These are phyloP conservation scores for Dryoscopus gambensis DNA, from an alignment of 2,113 vertebrate genomes.

Conservation along the genomic window DNA sequence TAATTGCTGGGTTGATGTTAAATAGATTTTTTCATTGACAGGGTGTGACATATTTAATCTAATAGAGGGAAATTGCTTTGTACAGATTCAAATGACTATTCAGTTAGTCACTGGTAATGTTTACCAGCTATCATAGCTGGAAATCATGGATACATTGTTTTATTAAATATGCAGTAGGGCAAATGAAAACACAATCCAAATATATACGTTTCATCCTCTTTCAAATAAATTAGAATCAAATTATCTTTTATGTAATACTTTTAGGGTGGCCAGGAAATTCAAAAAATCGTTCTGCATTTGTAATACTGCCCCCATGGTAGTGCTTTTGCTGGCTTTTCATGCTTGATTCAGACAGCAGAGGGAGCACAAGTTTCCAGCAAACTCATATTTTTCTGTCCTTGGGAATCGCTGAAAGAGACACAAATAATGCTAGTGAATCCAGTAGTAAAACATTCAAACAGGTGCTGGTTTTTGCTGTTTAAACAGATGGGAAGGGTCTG, in stretches of 20 bases:
- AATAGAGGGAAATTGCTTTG: slow-evolving; percentile 34
- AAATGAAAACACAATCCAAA: slow-evolving; percentile 28
- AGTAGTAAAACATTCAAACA: not conserved
- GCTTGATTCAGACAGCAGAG: slow-evolving; percentile 16
- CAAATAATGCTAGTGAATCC: not conserved
- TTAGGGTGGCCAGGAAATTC: not conserved
- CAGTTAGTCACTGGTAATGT: slow-evolving; percentile 17
- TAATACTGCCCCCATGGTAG: not conserved
- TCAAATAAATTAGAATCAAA: slow-evolving; percentile 5
- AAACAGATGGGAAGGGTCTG: not conserved
- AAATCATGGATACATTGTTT: slow-evolving; percentile 27
- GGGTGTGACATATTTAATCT: slow-evolving; percentile 28
- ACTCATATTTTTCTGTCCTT: not conserved
- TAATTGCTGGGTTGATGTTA: not conserved
- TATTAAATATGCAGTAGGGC: slow-evolving; percentile 5
- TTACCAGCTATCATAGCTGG: slow-evolving; percentile 20
- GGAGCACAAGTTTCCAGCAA: slow-evolving; percentile 26
- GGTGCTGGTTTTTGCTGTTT: not conserved
- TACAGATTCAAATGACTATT: slow-evolving; percentile 3
- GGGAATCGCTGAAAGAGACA: not conserved
- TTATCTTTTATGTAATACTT: not conserved
- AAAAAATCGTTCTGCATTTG: not conserved
- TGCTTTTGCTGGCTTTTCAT: not conserved
- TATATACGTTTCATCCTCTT: not conserved
- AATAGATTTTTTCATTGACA: slow-evolving; percentile 42